Percentiles rank a stretch among this genome's conserved stretches.
phyloP scores from a whole-genome alignment of 2,113 vertebrate genomes.

The Passer montanus region DNA sequence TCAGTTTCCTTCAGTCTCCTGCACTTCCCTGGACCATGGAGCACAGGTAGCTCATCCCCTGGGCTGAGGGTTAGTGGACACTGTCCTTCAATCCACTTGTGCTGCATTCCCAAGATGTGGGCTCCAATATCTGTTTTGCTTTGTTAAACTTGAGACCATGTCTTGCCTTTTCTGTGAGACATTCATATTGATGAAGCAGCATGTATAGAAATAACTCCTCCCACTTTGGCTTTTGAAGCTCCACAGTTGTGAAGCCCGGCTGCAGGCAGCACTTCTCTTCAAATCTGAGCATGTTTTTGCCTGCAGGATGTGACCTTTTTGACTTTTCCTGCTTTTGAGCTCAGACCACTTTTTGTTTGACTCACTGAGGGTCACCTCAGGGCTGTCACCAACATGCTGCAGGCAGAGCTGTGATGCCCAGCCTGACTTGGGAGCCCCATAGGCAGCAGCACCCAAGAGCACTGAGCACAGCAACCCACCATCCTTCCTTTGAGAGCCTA shows the following conservation, averaged over 20 bases:
- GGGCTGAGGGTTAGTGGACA: background rate
- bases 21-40: background rate
- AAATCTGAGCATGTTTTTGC: background rate
- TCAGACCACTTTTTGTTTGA: background rate
- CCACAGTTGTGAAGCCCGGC: background rate
- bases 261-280: background rate
- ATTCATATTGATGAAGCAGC: background rate
- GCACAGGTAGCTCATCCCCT: background rate
- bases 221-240: background rate
- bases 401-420: background rate
- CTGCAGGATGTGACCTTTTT: background rate
- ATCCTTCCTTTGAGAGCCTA: background rate
- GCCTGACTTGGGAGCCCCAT: background rate
- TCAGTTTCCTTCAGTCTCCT: background rate
- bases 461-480: background rate
- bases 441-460: background rate
- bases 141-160: background rate
- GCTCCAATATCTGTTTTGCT: background rate
- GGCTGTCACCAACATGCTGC: accelerated
- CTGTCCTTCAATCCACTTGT: accelerated
- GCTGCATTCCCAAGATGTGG: background rate
- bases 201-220: background rate
- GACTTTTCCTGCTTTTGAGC: background rate
- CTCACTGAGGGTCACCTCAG: background rate
- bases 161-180: background rate